A percentile compares a stretch with the other conserved stretches of the same genome.
Conservation (phyloP, 2,888 invertebrate genomes). For the Hydriomena furcata region DNA sequence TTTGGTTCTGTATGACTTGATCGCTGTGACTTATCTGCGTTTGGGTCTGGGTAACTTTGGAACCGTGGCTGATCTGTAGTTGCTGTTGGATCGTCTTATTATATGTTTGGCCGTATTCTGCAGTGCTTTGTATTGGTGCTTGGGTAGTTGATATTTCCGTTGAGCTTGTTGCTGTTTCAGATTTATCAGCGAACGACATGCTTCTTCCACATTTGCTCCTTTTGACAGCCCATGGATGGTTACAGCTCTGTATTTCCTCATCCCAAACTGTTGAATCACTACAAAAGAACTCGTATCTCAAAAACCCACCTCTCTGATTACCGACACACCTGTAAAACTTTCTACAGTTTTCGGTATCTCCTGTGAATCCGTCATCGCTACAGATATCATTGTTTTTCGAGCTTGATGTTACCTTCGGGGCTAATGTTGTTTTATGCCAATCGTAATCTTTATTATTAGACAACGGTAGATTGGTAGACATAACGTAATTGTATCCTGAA, state of each 20-base stretch:
- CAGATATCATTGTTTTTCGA: conserved; percentile 64
- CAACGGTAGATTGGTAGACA: conserved; percentile 10
- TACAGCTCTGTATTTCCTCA: conserved; percentile 87
- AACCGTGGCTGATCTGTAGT: conserved; percentile 51
- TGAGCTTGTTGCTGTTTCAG: conserved; percentile 6
- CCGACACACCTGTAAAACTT: conserved; percentile 92
- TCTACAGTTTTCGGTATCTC: conserved; percentile 87
- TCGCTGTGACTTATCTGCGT: conserved; percentile 50
- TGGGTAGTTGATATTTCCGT: conserved; percentile 23
- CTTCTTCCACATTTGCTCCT: conserved; percentile 61
- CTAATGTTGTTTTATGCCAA: conserved; percentile 28
- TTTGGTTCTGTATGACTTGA: conserved; percentile 53
- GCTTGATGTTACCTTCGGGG: conserved; percentile 23
- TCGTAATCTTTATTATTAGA: conserved; percentile 8
- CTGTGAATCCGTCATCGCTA: conserved; percentile 88
- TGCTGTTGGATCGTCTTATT: conserved; percentile 47
- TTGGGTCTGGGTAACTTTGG: conserved; percentile 52
- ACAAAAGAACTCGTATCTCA: conserved; percentile 89
- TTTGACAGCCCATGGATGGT: conserved; percentile 86
- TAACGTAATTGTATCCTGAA: conserved; percentile 10
- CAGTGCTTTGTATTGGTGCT: conserved; percentile 12
- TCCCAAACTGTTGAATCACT: conserved; percentile 92
- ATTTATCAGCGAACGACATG: conserved; percentile 29
- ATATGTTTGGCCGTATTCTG: conserved; percentile 19
- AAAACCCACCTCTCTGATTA: conserved; percentile 84